Base-by-base conservation (phyloP, 2,888 invertebrate genomes). In the Caenorhabditis imperialis region DNA sequence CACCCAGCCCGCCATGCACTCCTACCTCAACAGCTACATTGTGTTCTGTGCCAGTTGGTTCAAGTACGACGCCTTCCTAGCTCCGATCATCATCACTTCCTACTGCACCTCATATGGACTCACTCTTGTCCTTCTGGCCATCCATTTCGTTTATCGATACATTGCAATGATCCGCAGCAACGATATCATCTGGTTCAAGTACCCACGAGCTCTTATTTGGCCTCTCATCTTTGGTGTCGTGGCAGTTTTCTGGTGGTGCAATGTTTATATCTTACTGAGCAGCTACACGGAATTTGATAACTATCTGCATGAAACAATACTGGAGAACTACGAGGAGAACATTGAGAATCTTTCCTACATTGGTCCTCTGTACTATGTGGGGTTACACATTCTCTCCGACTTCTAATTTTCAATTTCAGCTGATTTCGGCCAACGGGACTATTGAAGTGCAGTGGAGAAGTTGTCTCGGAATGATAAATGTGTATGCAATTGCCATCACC, bases 41-140 rank as follows among this genome's bases (percentile, higher is more conserved):
- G 71, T 71, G 0, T 51, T 71, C 22, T 62, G 61, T 57, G 55
- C 62, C 3, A 71, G 71, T 40, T 71, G 71, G 71, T 71, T 71
- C 40, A 57, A 62, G 22, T 71, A 71, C 23, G 57, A 71, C 25
- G n/a, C 51, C 2, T n/a, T 51, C 14, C n/a, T 71, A 16, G 71
- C 54, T 16, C 47, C 70, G 6, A 60, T 70, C 14, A 60, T 70
- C 16, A 61, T 70, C 18, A 53, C 65, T 12, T 51, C 40, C n/a
- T 67, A 67, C 44, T 67, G 65, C n/a, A 57, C 65, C n/a, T 67
- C 57, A 3, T 67, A 57, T 30, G 69, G 69, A 2, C 40, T 69
- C 6, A 58, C 58, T 12, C 44, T 69, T 10, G 58, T 69, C 38
- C 69, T 69, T 3, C 50, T 69, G 7, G 58, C 69, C 23, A 58